phyloP scores from a whole-genome alignment of 2,113 vertebrate genomes.

The Maccullochella peelii region DNA sequence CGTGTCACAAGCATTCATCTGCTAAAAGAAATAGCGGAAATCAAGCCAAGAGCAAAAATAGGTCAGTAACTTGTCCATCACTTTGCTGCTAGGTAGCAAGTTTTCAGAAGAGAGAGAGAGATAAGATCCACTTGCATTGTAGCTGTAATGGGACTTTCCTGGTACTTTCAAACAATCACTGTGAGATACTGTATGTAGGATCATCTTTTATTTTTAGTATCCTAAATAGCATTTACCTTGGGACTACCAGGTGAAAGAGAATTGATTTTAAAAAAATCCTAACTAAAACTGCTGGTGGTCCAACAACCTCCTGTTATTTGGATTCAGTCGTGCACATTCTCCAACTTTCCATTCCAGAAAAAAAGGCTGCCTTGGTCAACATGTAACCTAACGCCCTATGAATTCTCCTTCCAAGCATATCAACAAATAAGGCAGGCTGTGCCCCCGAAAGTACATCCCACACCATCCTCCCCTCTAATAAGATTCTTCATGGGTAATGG shows the following conservation, averaged over 20 bases:
- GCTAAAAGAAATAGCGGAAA: slow-evolving; percentile 43
- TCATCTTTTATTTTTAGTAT: background rate
- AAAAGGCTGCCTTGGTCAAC: slow-evolving; percentile 56
- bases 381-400: slow-evolving; percentile 50
- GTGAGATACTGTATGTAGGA: background rate
- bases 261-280: background rate
- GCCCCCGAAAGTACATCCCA: slow-evolving; percentile 64
- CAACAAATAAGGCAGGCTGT: slow-evolving; percentile 58
- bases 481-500: slow-evolving; percentile 76
- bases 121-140: background rate
- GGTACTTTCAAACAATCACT: background rate
- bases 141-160: background rate
- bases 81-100: slow-evolving; percentile 13
- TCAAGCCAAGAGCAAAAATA: slow-evolving; percentile 61
- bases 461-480: slow-evolving; percentile 69
- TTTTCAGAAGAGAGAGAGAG: slow-evolving; percentile 7
- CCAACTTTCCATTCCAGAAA: slow-evolving; percentile 31
- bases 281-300: background rate
- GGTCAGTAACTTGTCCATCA: slow-evolving; percentile 49
- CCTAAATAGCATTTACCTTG: background rate
- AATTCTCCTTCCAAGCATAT: slow-evolving; percentile 62
- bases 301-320: slow-evolving; percentile 18
- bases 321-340: slow-evolving; percentile 14
- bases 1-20: slow-evolving; percentile 57
- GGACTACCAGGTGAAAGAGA: background rate